Evolutionary conservation across 2,888 invertebrate genomes (phyloP).

Genomic region (Harmothoe impar): DNA sequence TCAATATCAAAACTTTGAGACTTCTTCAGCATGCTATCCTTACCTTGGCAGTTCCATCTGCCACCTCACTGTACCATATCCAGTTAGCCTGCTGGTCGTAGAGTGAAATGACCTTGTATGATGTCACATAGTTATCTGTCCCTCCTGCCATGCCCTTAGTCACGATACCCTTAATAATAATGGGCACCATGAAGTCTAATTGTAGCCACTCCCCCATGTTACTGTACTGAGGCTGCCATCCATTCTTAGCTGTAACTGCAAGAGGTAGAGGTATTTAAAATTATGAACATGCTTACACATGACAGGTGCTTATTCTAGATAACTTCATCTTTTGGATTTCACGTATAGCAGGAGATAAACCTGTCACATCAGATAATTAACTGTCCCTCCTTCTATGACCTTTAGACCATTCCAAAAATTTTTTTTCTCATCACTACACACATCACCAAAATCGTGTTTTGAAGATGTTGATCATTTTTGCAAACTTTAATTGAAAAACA

Average conservation of each 20-base stretch:
- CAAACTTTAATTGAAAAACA: too few species aligned
- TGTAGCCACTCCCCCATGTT: background rate
- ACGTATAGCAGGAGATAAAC: background rate
- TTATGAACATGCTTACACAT: too few species aligned
- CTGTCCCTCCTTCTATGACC: background rate
- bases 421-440: too few species aligned
- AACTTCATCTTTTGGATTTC: background rate
- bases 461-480: background rate
- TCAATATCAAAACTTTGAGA: too few species aligned
- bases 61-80: conserved; percentile 34
- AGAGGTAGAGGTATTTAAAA: too few species aligned
- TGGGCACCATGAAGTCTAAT: background rate
- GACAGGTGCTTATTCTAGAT: background rate
- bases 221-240: conserved; percentile 36
- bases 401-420: too few species aligned
- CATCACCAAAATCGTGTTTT: background rate
- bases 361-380: background rate
- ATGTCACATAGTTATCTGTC: background rate
- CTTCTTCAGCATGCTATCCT: too few species aligned
- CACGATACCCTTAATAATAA: conserved; percentile 37
- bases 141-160: conserved; percentile 19
- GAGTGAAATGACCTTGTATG: conserved; percentile 9
- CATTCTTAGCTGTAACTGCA: background rate
- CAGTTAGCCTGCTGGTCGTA: conserved; percentile 39
- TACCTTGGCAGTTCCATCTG: conserved; percentile 15